Evolutionary conservation across 2,888 invertebrate species (phyloP).

Genomic region (Dichetophora obliterata): DNA sequence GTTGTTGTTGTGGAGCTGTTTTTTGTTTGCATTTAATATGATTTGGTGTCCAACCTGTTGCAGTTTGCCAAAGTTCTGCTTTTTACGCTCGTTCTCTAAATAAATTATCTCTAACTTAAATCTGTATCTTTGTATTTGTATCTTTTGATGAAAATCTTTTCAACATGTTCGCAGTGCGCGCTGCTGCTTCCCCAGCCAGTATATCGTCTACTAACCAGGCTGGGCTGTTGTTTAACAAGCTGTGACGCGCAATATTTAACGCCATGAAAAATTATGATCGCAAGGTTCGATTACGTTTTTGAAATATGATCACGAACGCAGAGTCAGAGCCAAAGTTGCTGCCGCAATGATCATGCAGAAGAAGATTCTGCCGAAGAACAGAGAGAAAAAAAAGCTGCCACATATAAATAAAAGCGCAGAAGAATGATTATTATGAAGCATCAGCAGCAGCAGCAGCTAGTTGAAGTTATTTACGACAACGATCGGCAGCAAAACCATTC

Average conservation of each 20-base stretch:
- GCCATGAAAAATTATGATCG: slow-evolving; percentile 65
- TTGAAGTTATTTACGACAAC: not conserved
- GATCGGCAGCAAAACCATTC: not conserved
- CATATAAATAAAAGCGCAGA: not conserved
- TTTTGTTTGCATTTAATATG: not conserved
- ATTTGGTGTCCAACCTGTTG: slow-evolving; percentile 9
- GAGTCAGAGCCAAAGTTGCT: slow-evolving; percentile 40
- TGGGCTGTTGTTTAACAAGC: slow-evolving; percentile 54
- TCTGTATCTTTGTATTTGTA: slow-evolving; percentile 4
- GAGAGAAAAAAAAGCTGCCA: not conserved
- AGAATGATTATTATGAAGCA: slow-evolving; percentile 6
- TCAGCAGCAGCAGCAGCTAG: not conserved
- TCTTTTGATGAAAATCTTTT: slow-evolving; percentile 28
- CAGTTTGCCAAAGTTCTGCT: slow-evolving; percentile 11
- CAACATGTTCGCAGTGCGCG: slow-evolving; percentile 4
- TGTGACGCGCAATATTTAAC: slow-evolving; percentile 64
- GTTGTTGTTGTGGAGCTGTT: not conserved
- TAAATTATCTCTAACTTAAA: not conserved
- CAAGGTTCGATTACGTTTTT: slow-evolving; percentile 58
- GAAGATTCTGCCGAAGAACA: not conserved
- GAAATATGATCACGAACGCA: slow-evolving; percentile 56
- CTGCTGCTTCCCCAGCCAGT: not conserved
- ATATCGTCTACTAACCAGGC: not conserved
- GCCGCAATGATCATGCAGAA: not conserved
- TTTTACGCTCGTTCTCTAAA: not conserved